Base-by-base conservation (phyloP, 2,888 invertebrate genomes). In the Meghimatium bilineatum region DNA sequence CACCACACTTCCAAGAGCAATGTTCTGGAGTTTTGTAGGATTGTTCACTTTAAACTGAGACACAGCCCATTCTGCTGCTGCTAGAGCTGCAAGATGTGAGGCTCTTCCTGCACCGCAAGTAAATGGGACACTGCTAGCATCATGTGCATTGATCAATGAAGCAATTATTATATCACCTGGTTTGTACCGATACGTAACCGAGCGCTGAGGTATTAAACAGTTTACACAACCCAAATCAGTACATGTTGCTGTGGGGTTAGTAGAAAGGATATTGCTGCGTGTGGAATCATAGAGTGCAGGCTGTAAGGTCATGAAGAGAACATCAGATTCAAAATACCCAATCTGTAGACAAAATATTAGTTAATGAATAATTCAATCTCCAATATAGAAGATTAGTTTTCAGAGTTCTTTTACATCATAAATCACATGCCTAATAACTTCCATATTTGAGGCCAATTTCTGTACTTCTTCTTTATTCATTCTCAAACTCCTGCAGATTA, bases 21-120 rank as follows among this genome's bases (percentile, higher is more conserved):
- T 87, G 8, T 89, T 88, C 29, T 82, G 83, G 14, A 90, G 84
- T 29, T 88, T 87, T 10, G 83, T 80, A 6, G 87, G 87, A 34
- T 63, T 85, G 72, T 80, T 86, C 26, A 75, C 52, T 5, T 81
- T 82, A 2, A 85, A 88, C 3, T 84, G 87, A 20, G 83, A 72
- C 0, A 91, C 67, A 10, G 90, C 91, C 87, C 90, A 92, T 66
- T 88, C 87, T 67, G 90, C 90, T 1, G 93, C 93, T 17, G 90
- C 88, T 12, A 90, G 89, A 26, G 88, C 85, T 17, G 89, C 86
- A 44, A 89, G 87, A 26, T 89, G 88, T 12, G 78, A 75, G 0
- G 76, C 76, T 49, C 86, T 86, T 0, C 88, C 80, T 10, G 80
- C 56, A 1, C 90, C 91, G 83, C 92, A 92, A 10, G 88, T 88